These are phyloP conservation scores for Apotomis capreana DNA, from an alignment of 2,888 invertebrate species.

Conservation along the genomic window DNA sequence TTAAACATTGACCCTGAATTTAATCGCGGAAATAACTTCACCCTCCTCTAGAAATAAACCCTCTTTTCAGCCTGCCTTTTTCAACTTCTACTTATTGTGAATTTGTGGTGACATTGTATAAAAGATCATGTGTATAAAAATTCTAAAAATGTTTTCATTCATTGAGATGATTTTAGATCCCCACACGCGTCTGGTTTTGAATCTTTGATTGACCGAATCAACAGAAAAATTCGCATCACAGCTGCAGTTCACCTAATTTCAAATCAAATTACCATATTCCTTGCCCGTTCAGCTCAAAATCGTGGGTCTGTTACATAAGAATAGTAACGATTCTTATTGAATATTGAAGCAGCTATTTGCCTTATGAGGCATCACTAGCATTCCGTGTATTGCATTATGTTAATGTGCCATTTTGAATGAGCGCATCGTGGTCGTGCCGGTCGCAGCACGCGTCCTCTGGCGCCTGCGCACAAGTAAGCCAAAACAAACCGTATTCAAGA, in stretches of 20 bases:
- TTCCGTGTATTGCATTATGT: conserved; percentile 78
- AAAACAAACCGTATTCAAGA: conserved; percentile 14
- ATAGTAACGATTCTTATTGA: conserved; percentile 47
- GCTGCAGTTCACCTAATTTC: background rate
- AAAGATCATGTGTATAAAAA: too few species aligned
- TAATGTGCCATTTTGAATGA: conserved; percentile 78
- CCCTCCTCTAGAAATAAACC: too few species aligned
- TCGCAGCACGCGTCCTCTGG: conserved; percentile 66
- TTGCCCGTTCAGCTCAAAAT: background rate
- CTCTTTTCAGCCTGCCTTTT: too few species aligned
- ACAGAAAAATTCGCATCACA: background rate
- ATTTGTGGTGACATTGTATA: too few species aligned
- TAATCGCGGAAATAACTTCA: too few species aligned
- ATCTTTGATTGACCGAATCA: too few species aligned
- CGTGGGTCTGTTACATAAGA: conserved; percentile 8
- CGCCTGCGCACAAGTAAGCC: conserved; percentile 54
- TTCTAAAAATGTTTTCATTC: too few species aligned
- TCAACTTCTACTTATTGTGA: too few species aligned
- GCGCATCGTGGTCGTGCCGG: conserved; percentile 64
- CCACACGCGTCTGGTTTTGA: too few species aligned
- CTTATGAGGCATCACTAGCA: conserved; percentile 71
- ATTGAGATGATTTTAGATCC: too few species aligned
- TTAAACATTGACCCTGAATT: too few species aligned
- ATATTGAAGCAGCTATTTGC: conserved; percentile 61
- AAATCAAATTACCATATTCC: background rate